Evolutionary conservation across 2,113 vertebrate genomes (phyloP).

Genomic region (Paralichthys olivaceus): DNA sequence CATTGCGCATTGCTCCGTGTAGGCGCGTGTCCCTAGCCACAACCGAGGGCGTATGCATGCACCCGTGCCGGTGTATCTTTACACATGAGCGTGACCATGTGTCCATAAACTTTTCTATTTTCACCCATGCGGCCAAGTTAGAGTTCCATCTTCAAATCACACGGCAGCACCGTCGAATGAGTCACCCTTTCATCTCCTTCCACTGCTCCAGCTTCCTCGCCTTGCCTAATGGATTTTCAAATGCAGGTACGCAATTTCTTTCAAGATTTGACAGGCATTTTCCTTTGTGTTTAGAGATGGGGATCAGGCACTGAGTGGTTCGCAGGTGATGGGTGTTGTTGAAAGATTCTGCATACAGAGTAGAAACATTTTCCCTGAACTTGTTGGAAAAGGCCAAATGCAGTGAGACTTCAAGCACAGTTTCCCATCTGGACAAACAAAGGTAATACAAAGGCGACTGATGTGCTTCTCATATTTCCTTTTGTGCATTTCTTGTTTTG

Average conservation of each 20-base stretch:
- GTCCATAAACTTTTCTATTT: slow-evolving; percentile 63
- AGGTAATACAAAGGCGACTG: slow-evolving; percentile 30
- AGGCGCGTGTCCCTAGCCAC: slow-evolving; percentile 1
- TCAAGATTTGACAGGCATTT: slow-evolving; percentile 77
- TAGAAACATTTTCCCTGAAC: slow-evolving; percentile 70
- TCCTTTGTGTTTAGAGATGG: slow-evolving; percentile 75
- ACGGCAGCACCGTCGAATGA: slow-evolving; percentile 64
- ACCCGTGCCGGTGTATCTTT: slow-evolving; percentile 39
- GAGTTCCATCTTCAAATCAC: slow-evolving; percentile 68
- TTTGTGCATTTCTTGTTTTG: slow-evolving; percentile 22
- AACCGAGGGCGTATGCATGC: slow-evolving; percentile 17
- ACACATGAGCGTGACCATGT: slow-evolving; percentile 37
- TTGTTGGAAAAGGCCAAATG: slow-evolving; percentile 71
- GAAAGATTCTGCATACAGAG: slow-evolving; percentile 72
- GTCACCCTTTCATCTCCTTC: slow-evolving; percentile 76
- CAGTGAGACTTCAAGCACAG: slow-evolving; percentile 54
- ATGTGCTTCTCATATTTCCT: slow-evolving; percentile 25
- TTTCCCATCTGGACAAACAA: slow-evolving; percentile 60
- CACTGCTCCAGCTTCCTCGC: slow-evolving; percentile 64
- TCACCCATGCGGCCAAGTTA: slow-evolving; percentile 45
- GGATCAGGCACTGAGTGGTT: slow-evolving; percentile 76
- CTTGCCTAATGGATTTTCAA: slow-evolving; percentile 81
- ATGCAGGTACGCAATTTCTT: slow-evolving; percentile 78
- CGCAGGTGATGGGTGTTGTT: slow-evolving; percentile 62
- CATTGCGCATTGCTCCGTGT: slow-evolving; percentile 38